A percentile compares a stretch with the other conserved stretches of the same genome.
These are phyloP conservation scores for Mythimna loreyi DNA, from an alignment of 2,888 invertebrate species.

Conservation along the genomic window DNA sequence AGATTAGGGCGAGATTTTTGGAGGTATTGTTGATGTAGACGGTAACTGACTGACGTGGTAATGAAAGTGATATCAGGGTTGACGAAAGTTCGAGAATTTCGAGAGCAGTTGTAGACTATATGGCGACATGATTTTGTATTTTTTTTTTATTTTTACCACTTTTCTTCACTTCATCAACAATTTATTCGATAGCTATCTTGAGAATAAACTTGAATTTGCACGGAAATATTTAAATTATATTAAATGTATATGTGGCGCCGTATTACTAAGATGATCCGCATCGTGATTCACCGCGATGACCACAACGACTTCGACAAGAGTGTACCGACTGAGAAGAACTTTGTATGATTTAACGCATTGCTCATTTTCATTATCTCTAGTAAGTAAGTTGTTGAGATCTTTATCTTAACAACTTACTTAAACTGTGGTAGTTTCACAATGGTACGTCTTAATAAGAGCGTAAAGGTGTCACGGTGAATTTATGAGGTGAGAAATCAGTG, in stretches of 20 bases:
- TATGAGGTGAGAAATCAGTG: conserved; percentile 53
- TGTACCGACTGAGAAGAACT: too few relatives aligned
- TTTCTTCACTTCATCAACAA: neutral
- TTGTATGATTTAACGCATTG: neutral
- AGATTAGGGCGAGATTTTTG: conserved; percentile 48
- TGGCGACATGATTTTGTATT: neutral
- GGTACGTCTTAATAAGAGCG: conserved; percentile 46
- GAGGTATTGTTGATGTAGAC: conserved; percentile 9
- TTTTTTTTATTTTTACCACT: too few relatives aligned
- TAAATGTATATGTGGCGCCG: too few relatives aligned
- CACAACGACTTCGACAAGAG: too few relatives aligned
- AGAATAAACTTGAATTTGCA: too few relatives aligned
- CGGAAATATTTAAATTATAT: too few relatives aligned
- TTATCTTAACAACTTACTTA: conserved; percentile 11
- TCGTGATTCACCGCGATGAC: too few relatives aligned
- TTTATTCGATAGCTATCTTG: too few relatives aligned
- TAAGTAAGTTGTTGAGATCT: too few relatives aligned
- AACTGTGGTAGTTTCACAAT: conserved; percentile 32
- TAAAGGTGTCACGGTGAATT: conserved; percentile 49
- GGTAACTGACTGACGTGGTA: conserved; percentile 21
- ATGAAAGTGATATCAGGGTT: conserved; percentile 27
- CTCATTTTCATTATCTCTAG: too few relatives aligned
- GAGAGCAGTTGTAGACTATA: neutral
- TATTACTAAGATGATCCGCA: too few relatives aligned
- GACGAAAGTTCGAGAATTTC: conserved; percentile 17